A percentile compares a stretch with the other conserved stretches of the same genome.
phyloP scores from a whole-genome alignment of 2,113 vertebrate species.

The Odontophorus gujanensis region DNA sequence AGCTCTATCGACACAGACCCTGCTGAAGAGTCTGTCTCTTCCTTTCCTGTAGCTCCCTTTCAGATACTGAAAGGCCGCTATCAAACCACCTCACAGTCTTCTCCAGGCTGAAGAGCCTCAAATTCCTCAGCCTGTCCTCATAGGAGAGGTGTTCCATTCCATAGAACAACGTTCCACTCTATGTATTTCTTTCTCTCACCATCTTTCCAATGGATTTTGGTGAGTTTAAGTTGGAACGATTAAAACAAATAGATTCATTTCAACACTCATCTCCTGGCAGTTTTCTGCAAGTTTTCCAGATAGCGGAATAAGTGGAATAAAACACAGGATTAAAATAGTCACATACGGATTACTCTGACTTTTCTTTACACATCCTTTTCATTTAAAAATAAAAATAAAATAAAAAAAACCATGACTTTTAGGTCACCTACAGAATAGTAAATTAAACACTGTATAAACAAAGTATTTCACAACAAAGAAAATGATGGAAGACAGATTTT shows the following conservation, averaged over 20 bases:
- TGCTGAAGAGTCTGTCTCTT: too few species aligned
- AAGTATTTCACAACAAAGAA: conserved; percentile 56
- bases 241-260: conserved; percentile 50
- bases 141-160: too few species aligned
- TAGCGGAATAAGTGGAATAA: background rate
- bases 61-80: too few species aligned
- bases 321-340: conserved; percentile 46
- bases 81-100: too few species aligned
- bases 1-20: too few species aligned
- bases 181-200: conserved; percentile 2
- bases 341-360: conserved; percentile 19
- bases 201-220: background rate
- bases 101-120: too few species aligned
- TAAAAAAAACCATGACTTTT: conserved; percentile 17
- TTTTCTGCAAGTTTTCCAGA: conserved; percentile 25
- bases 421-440: conserved; percentile 41
- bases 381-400: background rate
- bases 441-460: conserved; percentile 62
- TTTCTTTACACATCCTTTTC: conserved; percentile 2
- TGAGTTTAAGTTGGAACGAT: conserved; percentile 30
- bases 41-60: too few species aligned
- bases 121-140: too few species aligned
- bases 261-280: background rate
- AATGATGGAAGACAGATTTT: conserved; percentile 41
- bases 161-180: too few species aligned